Evolutionary conservation across 2,797 vertebrate species (phyloP), one percentile per base, ranked within the genome.

Genomic region (Harpagifer antarcticus): DNA sequence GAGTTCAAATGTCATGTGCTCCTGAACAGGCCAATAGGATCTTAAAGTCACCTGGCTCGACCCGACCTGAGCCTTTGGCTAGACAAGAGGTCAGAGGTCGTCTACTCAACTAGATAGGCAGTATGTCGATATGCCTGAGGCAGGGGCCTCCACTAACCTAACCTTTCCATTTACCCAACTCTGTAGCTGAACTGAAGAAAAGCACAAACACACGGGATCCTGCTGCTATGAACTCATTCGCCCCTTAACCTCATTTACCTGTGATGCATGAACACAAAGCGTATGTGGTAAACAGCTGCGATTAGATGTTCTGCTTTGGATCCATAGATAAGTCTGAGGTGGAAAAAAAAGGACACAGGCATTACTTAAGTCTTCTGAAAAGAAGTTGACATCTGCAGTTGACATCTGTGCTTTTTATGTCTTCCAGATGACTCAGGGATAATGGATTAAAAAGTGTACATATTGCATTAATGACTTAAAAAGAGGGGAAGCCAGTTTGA

Each of bases 11-110:
- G 86, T 90, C 90, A 90, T 78, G 70, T 77, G 81, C 58, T 85
- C 62, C 67, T 52, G 44, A 89, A 79, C 3, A 19, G 49, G n/a
- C 82, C 74, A 74, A 83, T 74, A 47, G 85, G 75, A 70, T 82
- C 86, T 89, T 85, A 90, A 90, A 89, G 78, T 79, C 86, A 92
- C 88, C 88, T 91, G 86, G 88, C 75, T 84, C 88, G 91, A 91
- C 88, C 91, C 59, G 17, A 91, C 89, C 84, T 62, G 68, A 61
- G 88, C 88, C 89, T 64, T 77, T 84, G 91, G 91, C 90, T 77
- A 90, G 90, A 92, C 91, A 17, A 48, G 63, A 75, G 91, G 88
- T 92, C 87, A 70, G 76, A 87, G 90, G 92, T 89, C 87, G 84
- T 68, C 71, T 76, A 85, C 88, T 90, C 89, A 89, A 91, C 82